Percentiles rank a stretch among this genome's conserved stretches.
Conservation (phyloP, 2,888 invertebrate genomes). For the Hydraecia micacea region DNA sequence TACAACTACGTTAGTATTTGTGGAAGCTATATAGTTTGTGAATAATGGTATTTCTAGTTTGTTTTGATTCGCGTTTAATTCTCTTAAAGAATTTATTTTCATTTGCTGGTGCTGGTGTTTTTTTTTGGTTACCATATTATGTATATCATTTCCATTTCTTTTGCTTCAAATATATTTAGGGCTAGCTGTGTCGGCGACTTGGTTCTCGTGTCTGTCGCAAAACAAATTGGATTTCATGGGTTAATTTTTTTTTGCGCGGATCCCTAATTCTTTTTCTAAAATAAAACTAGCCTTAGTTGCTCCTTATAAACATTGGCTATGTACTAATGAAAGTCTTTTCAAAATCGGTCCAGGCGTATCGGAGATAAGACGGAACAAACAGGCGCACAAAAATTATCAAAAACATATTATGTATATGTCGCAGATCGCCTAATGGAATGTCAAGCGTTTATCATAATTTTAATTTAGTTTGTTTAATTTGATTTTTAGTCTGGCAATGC, state of each 20-base stretch:
- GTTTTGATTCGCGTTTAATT: constrained; percentile 2
- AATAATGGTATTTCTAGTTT: constrained; percentile 19
- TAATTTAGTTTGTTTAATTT: too few relatives aligned
- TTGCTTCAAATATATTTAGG: background rate
- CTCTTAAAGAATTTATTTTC: background rate
- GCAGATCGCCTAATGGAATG: too few relatives aligned
- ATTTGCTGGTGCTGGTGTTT: too few relatives aligned
- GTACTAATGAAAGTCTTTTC: background rate
- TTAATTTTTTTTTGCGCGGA: too few relatives aligned
- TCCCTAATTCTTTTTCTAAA: too few relatives aligned
- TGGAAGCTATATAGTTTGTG: constrained; percentile 13
- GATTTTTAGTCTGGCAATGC: too few relatives aligned
- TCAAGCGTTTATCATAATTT: too few relatives aligned
- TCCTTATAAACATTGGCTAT: background rate
- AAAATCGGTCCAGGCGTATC: background rate
- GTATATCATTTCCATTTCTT: background rate
- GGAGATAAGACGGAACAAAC: too few relatives aligned
- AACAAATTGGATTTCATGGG: background rate
- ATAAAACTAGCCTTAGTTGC: background rate
- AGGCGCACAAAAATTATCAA: too few relatives aligned
- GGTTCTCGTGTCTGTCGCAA: background rate
- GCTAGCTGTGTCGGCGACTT: background rate
- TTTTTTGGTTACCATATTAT: too few relatives aligned
- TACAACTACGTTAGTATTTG: constrained; percentile 45
- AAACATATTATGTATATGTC: too few relatives aligned